A percentile compares a stretch with the other conserved stretches of the same genome.
These are phyloP conservation scores for Eurytoma adleriae DNA, from an alignment of 2,888 invertebrate species.

Conservation along the genomic window DNA sequence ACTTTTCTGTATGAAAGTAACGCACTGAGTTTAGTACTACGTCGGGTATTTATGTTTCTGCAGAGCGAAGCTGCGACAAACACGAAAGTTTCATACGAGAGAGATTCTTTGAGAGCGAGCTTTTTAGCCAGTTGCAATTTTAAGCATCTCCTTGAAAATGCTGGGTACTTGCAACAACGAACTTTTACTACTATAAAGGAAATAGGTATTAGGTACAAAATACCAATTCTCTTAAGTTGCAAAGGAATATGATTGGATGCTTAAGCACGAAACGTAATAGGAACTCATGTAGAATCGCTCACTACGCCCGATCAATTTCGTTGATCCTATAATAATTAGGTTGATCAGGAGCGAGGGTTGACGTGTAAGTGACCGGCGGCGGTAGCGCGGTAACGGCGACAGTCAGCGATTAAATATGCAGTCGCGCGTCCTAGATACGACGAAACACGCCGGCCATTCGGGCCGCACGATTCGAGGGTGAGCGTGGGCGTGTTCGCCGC, in stretches of 20 bases:
- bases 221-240: no score
- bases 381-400: no score
- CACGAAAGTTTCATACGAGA: constrained; percentile 9
- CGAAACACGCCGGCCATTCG: no score
- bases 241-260: no score
- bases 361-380: no score
- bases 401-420: constrained; percentile 35
- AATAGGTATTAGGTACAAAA: no score
- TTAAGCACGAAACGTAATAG: no score
- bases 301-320: no score
- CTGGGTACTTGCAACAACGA: neutral
- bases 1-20: neutral
- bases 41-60: neutral
- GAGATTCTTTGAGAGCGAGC: neutral
- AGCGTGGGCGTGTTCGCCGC: neutral
- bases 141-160: neutral
- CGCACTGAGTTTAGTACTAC: neutral
- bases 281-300: neutral
- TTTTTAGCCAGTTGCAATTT: constrained; percentile 9
- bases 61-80: constrained; percentile 4
- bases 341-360: no score
- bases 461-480: neutral
- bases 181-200: no score
- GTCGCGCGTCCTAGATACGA: constrained; percentile 33
- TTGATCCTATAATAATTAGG: no score